Base-by-base conservation (phyloP, 2,797 vertebrate species). In the Poecilia wingei region DNA sequence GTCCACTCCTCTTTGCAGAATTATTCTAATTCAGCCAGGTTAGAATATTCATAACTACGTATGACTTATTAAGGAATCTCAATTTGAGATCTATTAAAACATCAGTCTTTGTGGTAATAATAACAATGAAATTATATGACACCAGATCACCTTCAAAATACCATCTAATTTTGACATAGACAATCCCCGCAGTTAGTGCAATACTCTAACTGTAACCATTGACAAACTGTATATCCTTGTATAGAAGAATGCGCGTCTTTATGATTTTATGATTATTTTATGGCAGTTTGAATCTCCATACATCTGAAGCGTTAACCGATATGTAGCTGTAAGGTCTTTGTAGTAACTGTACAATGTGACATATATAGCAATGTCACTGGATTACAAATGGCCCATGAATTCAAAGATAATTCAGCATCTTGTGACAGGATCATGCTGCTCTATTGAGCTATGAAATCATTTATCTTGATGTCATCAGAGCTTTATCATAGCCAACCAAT, bases 391-490 rank as follows among this genome's bases (percentile, higher is more conserved):
- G 3, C 31, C 33, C 7, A 41, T 77, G 69, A 28, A 73, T 74
- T 77, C 31, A 61, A 70, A 79, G 41, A 82, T 74, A 82, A 86
- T 41, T 46, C 28, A 36, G 71, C 74, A 83, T 81, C 73, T 83
- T 14, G 55, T 18, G 49, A 43, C 28, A 77, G 51, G 73, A 69
- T 86, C 74, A 79, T 88, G 72, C 82, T 81, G 75, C 76, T 79
- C 79, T 78, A 77, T 75, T 77, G 72, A 88, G 70, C 75, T 74
- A 59, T 75, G 71, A 72, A 80, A 75, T 75, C 2, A 88, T 80
- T 86, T 68, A 87, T 85, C 79, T 78, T 68, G 78, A 43, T 79
- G 70, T 80, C 77, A 78, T 72, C 46, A 80, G 77, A 43, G 83
- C 57, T 87, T 83, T 77, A 80, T 74, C 77, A 57, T 5, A 41